Evolutionary conservation across 2,888 invertebrate genomes (phyloP).

Genomic region (Camptogramma bilineatum): DNA sequence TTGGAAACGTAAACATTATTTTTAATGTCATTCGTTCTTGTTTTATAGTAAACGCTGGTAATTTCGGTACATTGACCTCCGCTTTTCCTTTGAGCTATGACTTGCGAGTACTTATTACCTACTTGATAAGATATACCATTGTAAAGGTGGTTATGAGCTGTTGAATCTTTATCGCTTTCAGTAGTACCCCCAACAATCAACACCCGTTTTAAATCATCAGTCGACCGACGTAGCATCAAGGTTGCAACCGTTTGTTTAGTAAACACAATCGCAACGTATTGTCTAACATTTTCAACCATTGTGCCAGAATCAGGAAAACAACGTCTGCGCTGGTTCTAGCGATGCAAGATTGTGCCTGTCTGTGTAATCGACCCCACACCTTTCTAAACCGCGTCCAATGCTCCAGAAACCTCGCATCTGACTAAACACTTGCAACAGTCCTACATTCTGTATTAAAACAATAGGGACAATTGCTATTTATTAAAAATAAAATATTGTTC

Average conservation of each 20-base stretch:
- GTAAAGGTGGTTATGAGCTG: background rate
- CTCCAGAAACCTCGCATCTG: slow-evolving; percentile 53
- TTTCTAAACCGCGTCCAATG: slow-evolving; percentile 43
- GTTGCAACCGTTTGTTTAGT: slow-evolving; percentile 60
- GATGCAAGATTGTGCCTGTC: slow-evolving; percentile 32
- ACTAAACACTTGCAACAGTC: slow-evolving; percentile 50
- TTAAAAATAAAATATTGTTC: too few species aligned
- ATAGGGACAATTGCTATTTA: slow-evolving; percentile 33
- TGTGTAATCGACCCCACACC: slow-evolving; percentile 46
- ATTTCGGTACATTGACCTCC: background rate
- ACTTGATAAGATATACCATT: background rate
- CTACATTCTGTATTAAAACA: slow-evolving; percentile 48
- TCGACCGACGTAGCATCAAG: slow-evolving; percentile 50
- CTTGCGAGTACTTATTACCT: background rate
- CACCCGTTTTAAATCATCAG: slow-evolving; percentile 6
- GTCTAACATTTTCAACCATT: slow-evolving; percentile 61
- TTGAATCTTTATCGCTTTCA: background rate
- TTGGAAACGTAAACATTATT: background rate
- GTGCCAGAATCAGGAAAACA: slow-evolving; percentile 59
- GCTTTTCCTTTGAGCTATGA: slow-evolving; percentile 1
- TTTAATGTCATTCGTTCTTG: background rate
- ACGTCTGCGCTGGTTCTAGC: slow-evolving; percentile 41
- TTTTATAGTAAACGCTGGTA: background rate
- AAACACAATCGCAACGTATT: slow-evolving; percentile 63
- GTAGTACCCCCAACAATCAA: background rate